Evolutionary conservation across 2,888 invertebrate genomes (phyloP).

Genomic region (Plagodis pulveraria): DNA sequence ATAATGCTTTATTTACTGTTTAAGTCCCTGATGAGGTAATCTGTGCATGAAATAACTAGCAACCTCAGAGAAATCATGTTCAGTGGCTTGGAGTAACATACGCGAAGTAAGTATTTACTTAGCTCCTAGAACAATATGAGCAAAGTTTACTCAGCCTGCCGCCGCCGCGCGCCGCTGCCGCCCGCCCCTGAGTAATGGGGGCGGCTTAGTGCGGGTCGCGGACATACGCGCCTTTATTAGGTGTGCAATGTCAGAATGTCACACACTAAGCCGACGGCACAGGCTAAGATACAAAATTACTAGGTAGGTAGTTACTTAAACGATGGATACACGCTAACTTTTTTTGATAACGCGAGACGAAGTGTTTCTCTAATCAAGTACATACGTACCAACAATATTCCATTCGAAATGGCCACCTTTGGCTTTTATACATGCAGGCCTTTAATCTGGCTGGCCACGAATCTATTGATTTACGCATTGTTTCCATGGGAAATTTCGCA

Average conservation of each 20-base stretch:
- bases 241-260: not conserved
- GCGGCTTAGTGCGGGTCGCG: slow-evolving; percentile 14
- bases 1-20: too few species aligned
- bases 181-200: slow-evolving; percentile 16
- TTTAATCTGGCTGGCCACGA: too few species aligned
- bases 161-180: slow-evolving; percentile 1
- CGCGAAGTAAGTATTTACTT: slow-evolving; percentile 16
- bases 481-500: too few species aligned
- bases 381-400: not conserved
- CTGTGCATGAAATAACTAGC: not conserved
- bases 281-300: too few species aligned
- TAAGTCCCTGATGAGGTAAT: too few species aligned
- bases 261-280: not conserved
- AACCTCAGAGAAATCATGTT: not conserved
- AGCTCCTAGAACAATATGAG: slow-evolving; percentile 29
- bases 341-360: too few species aligned
- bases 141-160: slow-evolving; percentile 25
- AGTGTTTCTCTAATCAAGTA: not conserved
- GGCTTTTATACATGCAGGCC: too few species aligned
- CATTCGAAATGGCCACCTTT: too few species aligned
- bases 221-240: slow-evolving; percentile 11
- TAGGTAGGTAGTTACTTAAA: too few species aligned
- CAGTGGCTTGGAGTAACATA: slow-evolving; percentile 1
- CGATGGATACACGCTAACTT: too few species aligned
- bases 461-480: too few species aligned